phyloP scores from a whole-genome alignment of 2,797 vertebrate genomes.

The Leptatherina wallacei region DNA sequence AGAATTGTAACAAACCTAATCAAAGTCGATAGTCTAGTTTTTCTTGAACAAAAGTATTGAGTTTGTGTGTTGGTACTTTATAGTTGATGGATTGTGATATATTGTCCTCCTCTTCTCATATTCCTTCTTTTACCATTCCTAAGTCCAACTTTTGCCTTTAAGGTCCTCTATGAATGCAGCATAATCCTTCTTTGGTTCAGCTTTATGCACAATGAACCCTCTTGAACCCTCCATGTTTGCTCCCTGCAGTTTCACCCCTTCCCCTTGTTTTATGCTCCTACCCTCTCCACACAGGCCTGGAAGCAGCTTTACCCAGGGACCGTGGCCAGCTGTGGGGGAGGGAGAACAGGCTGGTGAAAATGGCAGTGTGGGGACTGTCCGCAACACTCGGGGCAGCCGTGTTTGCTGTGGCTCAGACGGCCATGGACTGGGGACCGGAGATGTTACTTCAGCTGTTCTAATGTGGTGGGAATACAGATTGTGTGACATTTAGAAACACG shows the following conservation, averaged over 20 bases:
- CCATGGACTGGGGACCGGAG: slow-evolving; percentile 88
- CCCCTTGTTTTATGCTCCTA: slow-evolving; percentile 47
- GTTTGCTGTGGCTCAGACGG: slow-evolving; percentile 86
- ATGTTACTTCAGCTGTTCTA: slow-evolving; percentile 87
- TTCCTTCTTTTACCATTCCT: slow-evolving; percentile 30
- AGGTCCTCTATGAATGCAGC: slow-evolving; percentile 7
- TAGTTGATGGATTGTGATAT: slow-evolving; percentile 6
- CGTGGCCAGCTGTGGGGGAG: slow-evolving; percentile 43
- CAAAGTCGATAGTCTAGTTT: not conserved
- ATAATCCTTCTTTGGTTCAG: slow-evolving; percentile 13
- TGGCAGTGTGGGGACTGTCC: slow-evolving; percentile 88
- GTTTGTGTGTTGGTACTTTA: slow-evolving; percentile 1
- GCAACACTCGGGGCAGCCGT: slow-evolving; percentile 86
- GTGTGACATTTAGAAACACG: slow-evolving; percentile 1
- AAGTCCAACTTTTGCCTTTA: slow-evolving; percentile 6
- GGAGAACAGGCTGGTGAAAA: slow-evolving; percentile 82
- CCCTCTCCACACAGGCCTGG: slow-evolving; percentile 48
- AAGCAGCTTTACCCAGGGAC: slow-evolving; percentile 27
- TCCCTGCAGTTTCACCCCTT: slow-evolving; percentile 37
- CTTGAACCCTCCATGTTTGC: slow-evolving; percentile 24
- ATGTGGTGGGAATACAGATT: slow-evolving; percentile 24
- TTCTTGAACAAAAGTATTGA: not conserved
- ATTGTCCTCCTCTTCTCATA: not conserved
- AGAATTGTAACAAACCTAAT: slow-evolving; percentile 3
- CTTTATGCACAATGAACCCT: slow-evolving; percentile 25